These are phyloP conservation scores for Hipparchia sbordonii DNA, from an alignment of 2,888 invertebrate genomes.

Conservation along the genomic window DNA sequence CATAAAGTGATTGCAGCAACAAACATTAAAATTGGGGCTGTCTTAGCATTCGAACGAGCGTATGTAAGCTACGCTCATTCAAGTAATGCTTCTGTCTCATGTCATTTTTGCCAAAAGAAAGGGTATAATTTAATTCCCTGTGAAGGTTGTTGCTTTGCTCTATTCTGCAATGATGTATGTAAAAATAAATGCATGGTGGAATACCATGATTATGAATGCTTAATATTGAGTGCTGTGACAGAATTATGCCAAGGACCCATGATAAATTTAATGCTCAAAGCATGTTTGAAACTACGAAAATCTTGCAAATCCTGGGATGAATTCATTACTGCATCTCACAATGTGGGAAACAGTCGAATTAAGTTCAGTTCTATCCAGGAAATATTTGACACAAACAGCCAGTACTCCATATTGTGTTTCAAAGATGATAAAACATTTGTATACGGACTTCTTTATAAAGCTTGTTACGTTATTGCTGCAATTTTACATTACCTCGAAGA, in stretches of 20 bases:
- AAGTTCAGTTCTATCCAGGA: constrained; percentile 37
- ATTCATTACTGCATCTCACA: constrained; percentile 39
- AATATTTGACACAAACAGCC: constrained; percentile 39
- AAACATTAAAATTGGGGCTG: constrained; percentile 47
- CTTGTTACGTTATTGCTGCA: constrained; percentile 39
- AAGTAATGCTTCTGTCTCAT: constrained; percentile 30
- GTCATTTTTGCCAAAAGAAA: constrained; percentile 48
- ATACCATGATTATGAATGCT: constrained; percentile 47
- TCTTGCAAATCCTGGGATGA: constrained; percentile 42
- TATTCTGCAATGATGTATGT: constrained; percentile 48
- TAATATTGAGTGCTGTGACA: constrained; percentile 36
- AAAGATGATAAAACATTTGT: constrained; percentile 41
- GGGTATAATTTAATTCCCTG: constrained; percentile 47
- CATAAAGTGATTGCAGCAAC: constrained; percentile 46
- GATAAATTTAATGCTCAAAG: constrained; percentile 38
- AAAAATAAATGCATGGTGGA: constrained; percentile 37
- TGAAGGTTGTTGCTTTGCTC: constrained; percentile 42
- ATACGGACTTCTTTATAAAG: constrained; percentile 44
- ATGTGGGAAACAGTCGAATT: constrained; percentile 38
- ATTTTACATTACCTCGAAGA: constrained; percentile 40
- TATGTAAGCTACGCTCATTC: constrained; percentile 38
- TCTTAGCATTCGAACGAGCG: constrained; percentile 45
- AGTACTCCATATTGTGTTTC: constrained; percentile 41
- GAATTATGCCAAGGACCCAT: constrained; percentile 13
- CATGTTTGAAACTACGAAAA: constrained; percentile 43